These are phyloP conservation scores for Brenthis hecate DNA, from an alignment of 2,888 invertebrate genomes.

Conservation along the genomic window DNA sequence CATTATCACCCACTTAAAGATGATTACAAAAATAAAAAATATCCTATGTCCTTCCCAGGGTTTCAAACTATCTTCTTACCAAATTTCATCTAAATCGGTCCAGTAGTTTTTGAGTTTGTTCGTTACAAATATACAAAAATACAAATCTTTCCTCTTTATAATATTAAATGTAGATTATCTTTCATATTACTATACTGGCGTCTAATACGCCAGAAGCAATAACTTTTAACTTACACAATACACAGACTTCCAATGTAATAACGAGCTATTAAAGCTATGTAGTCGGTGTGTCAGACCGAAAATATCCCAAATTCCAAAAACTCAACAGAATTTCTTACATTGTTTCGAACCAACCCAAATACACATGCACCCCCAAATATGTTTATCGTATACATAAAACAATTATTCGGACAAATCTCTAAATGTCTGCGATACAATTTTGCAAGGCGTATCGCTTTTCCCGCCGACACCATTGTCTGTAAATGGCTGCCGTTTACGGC, in stretches of 20 bases:
- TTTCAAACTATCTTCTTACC: too few species aligned
- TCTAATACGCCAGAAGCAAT: not conserved
- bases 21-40: too few species aligned
- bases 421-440: slow-evolving; percentile 49
- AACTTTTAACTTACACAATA: not conserved
- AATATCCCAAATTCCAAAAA: not conserved
- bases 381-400: slow-evolving; percentile 45
- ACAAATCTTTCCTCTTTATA: too few species aligned
- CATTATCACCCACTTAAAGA: too few species aligned
- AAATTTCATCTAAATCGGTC: too few species aligned
- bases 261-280: not conserved
- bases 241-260: not conserved
- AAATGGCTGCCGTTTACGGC: slow-evolving; percentile 70
- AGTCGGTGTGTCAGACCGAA: not conserved
- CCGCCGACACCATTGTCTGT: slow-evolving; percentile 74
- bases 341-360: slow-evolving; percentile 9
- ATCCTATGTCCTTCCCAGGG: too few species aligned
- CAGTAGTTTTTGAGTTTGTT: too few species aligned
- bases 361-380: slow-evolving; percentile 24
- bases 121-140: too few species aligned
- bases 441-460: slow-evolving; percentile 57
- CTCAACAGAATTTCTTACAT: not conserved
- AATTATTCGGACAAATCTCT: slow-evolving; percentile 59
- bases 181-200: too few species aligned
- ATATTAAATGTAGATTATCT: too few species aligned